These are phyloP conservation scores for Daphoenositta chrysoptera DNA, from an alignment of 2,113 vertebrate species.

Conservation along the genomic window DNA sequence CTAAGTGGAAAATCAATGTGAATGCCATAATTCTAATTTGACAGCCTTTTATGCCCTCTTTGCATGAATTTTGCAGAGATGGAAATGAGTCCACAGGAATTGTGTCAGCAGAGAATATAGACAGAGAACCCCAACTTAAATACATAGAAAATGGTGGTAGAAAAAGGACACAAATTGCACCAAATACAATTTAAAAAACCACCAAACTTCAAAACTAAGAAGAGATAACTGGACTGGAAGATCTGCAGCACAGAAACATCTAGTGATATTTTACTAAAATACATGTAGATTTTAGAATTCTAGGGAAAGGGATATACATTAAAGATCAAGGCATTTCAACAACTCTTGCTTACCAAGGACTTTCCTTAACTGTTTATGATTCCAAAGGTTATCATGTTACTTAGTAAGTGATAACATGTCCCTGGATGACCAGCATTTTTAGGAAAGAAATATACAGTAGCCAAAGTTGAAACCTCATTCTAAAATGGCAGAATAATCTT, in stretches of 20 bases:
- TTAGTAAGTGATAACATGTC: background rate
- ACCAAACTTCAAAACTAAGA: background rate
- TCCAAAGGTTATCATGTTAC: background rate
- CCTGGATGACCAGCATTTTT: background rate
- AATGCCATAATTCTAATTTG: background rate
- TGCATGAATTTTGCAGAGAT: background rate
- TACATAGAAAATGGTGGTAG: rapidly evolving
- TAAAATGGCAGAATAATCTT: background rate
- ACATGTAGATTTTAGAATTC: background rate
- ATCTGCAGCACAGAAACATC: background rate
- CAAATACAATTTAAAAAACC: background rate
- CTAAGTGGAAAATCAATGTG: background rate
- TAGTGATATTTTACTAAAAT: conserved; percentile 1
- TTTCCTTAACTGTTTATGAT: conserved; percentile 3
- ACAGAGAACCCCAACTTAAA: background rate
- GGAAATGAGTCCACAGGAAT: background rate
- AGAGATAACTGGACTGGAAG: background rate
- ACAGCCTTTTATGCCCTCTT: background rate
- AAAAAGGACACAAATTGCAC: background rate
- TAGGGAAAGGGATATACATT: background rate
- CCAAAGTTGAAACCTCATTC: background rate
- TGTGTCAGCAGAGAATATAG: background rate
- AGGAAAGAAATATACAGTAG: background rate
- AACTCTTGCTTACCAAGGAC: background rate
- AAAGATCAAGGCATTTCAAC: background rate